Base-by-base conservation (phyloP, 2,888 invertebrate genomes). In the Euplagia quadripunctaria region DNA sequence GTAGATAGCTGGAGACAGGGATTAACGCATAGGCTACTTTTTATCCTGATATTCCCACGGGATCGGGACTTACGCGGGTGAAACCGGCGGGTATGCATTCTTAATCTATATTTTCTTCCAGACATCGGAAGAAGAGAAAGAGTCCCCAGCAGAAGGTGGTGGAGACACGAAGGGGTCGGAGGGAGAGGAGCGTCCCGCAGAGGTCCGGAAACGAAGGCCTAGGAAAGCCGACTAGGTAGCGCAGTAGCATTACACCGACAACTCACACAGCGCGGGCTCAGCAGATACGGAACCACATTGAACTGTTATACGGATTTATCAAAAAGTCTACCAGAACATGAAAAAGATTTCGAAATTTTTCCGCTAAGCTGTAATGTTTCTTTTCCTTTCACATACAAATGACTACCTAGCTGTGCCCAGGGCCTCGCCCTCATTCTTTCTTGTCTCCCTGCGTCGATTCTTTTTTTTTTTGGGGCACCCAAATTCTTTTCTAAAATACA, bases 141-240 rank as follows among this genome's bases (percentile, higher is more conserved):
- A 85, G 67, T 89, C 88, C 76, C 83, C 83, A 52, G 82, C 83
- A 1, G 91, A 87, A 14, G 89, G 85, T 20, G 84, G 85, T 74
- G 87, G 89, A 43, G 89, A 88, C 78, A 65, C 82, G 1, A 74
- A 79, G 64, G 72, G 82, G 17, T 77, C 82, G 4, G 87, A 91
- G 12, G 0, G 79, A 83, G 61, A 52, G 42, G 85, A 85, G 83
- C 91, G 82, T 80, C 90, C 94, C 42, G 90, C 90, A 84, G 96
- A 97, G 87, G 96, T 97, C 76, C 97, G 97, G 91, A 97, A 97
- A 92, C 97, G 98, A 78, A 97, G 97, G 91, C 96, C 97, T 69
- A 96, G 98, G 87, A 97, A 97, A 94, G 98, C 97, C 68, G 97
- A 97, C 91, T 97, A 93, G 79, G 73, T 73, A 67, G 72, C 68